These are phyloP conservation scores for Bombus vancouverensis DNA, from an alignment of 1,140 invertebrate genomes.

Conservation along the genomic window DNA sequence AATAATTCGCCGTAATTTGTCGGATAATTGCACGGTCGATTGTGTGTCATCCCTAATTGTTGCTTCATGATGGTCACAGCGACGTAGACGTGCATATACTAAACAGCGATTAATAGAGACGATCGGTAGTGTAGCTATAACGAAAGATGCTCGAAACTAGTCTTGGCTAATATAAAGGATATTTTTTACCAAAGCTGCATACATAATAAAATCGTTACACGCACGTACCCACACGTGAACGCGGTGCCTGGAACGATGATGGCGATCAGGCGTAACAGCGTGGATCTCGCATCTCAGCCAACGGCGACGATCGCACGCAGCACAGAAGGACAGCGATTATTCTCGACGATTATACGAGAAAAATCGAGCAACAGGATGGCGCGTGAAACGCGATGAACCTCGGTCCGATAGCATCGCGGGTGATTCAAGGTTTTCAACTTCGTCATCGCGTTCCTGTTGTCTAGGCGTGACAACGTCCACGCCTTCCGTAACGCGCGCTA, in stretches of 20 bases:
- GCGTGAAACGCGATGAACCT: not conserved
- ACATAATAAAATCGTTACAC: not conserved
- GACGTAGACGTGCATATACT: too few relatives aligned
- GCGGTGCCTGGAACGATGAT: not conserved
- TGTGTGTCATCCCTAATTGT: not conserved
- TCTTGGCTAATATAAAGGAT: not conserved
- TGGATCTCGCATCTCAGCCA: not conserved
- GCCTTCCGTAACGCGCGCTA: constrained; percentile 43
- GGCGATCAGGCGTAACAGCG: not conserved
- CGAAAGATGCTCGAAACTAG: not conserved
- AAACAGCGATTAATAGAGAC: not conserved
- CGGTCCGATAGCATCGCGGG: constrained; percentile 14
- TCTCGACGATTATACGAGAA: constrained; percentile 1
- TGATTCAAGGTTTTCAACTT: constrained; percentile 21
- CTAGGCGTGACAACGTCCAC: constrained; percentile 41
- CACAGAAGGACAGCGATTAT: constrained; percentile 12
- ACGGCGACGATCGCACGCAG: constrained; percentile 6
- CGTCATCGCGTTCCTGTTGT: constrained; percentile 35
- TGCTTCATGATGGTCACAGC: too few relatives aligned
- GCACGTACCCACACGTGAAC: not conserved
- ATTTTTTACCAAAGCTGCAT: not conserved
- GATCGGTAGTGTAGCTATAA: not conserved
- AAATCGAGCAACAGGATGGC: not conserved
- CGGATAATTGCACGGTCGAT: constrained; percentile 8
- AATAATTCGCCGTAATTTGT: constrained; percentile 19